Base-by-base conservation (phyloP, 2,888 invertebrate genomes). In the Actias luna region DNA sequence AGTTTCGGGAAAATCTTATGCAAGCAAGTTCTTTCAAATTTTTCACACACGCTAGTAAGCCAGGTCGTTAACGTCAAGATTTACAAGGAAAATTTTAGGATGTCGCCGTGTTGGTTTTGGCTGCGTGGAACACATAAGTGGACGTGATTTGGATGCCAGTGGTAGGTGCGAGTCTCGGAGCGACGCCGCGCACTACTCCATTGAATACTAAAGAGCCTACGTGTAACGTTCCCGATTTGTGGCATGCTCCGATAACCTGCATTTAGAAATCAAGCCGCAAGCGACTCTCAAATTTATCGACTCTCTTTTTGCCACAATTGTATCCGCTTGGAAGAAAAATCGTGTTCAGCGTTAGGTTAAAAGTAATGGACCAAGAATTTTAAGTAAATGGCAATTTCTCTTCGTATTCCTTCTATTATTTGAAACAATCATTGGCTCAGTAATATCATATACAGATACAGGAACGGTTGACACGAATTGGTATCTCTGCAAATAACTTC, bases 171-270 rank as follows among this genome's bases (percentile, higher is more conserved):
- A 85, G 82, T 79, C 86, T 86, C 80, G 80, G 71, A 82, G 88
- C 88, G 85, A 83, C 84, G 77, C 82, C 78, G 73, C 79, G 80
- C 81, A 76, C 29, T 29, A 78, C 75, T 75, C 79, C 71, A 77
- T 79, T 83, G 92, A 90, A 90, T 90, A 92, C 91, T 90, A 90
- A 89, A 83, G 83, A 90, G 89, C 81, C 77, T 78, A 83, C 84
- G 80, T 85, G 87, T 88, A 82, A 80, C 89, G 86, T 79, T 85
- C 87, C 82, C 88, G 86, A 91, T 91, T 89, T 89, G 88, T 85
- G 88, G 87, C 87, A 86, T 88, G 85, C 86, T 86, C 91, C 88
- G 92, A 92, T 92, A 92, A 92, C 92, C 92, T 87, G 88, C 90
- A 91, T 91, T 92, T 85, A 85, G 90, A 89, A 90, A 92, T 88